phyloP scores from a whole-genome alignment of 2,113 vertebrate species.

The Ictidomys tridecemlineatus region DNA sequence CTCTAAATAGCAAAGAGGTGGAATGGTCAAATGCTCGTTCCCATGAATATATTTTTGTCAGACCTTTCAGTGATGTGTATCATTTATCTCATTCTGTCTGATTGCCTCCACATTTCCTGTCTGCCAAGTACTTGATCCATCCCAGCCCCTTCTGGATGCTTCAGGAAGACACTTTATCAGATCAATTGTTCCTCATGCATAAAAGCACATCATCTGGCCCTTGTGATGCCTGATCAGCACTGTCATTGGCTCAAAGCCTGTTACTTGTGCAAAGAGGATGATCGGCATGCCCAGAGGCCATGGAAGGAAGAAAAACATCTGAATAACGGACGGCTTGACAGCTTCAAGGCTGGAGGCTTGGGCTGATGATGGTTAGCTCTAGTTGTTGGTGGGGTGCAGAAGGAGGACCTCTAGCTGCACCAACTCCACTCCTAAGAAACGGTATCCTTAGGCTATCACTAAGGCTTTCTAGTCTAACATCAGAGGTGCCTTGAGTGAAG shows the following conservation, averaged over 20 bases:
- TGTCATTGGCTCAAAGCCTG: slow-evolving; percentile 39
- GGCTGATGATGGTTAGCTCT: neutral
- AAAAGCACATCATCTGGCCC: slow-evolving; percentile 29
- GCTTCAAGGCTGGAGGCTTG: neutral
- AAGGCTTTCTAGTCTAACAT: neutral
- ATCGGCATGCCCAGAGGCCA: neutral
- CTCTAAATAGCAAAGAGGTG: neutral
- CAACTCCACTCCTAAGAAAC: neutral
- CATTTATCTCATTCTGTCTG: slow-evolving; percentile 17
- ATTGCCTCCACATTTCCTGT: slow-evolving; percentile 55
- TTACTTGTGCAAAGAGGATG: neutral
- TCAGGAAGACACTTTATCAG: slow-evolving; percentile 15
- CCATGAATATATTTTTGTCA: slow-evolving; percentile 56
- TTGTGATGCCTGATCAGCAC: neutral
- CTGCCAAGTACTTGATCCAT: neutral
- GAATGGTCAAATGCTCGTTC: slow-evolving; percentile 32
- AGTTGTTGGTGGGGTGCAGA: neutral
- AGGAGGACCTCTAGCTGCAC: neutral
- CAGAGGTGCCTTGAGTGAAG: neutral
- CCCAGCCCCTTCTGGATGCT: neutral
- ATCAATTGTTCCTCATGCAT: neutral
- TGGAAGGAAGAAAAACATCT: neutral
- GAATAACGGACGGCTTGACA: neutral
- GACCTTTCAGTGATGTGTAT: neutral
- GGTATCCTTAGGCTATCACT: neutral